These are phyloP conservation scores for Pyrgilauda ruficollis DNA, from an alignment of 2,113 vertebrate genomes.

Conservation along the genomic window DNA sequence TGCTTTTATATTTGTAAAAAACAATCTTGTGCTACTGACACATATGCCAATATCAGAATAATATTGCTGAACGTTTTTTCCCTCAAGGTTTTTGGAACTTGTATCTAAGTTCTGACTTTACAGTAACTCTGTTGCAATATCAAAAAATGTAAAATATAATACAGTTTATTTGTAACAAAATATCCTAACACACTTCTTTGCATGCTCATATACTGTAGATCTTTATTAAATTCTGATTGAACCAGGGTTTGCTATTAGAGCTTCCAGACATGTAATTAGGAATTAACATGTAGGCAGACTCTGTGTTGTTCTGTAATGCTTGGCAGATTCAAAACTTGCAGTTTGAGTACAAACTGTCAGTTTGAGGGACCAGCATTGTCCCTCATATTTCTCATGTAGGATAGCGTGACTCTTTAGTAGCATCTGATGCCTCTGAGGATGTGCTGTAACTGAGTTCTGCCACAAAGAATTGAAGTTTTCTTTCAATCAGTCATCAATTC, in stretches of 20 bases:
- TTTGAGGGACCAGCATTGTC: neutral
- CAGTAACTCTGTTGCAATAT: neutral
- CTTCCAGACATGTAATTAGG: neutral
- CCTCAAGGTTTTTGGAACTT: constrained; percentile 12
- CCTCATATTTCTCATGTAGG: neutral
- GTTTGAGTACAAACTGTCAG: neutral
- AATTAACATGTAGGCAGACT: neutral
- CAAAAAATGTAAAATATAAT: neutral
- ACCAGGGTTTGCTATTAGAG: neutral
- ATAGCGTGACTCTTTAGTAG: neutral
- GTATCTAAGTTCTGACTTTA: neutral
- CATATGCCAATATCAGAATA: constrained; percentile 36
- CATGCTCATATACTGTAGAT: neutral
- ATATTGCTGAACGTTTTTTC: neutral
- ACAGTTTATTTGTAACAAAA: neutral
- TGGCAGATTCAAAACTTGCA: neutral
- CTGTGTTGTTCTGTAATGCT: neutral
- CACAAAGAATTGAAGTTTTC: neutral
- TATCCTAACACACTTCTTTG: neutral
- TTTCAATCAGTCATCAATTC: neutral
- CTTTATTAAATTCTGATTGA: neutral
- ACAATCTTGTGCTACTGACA: constrained; percentile 1
- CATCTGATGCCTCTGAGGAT: neutral
- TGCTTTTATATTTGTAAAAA: constrained; percentile 36
- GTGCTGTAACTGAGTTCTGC: neutral